phyloP scores from a whole-genome alignment of 2,888 invertebrate species.

The Apamea sordens region DNA sequence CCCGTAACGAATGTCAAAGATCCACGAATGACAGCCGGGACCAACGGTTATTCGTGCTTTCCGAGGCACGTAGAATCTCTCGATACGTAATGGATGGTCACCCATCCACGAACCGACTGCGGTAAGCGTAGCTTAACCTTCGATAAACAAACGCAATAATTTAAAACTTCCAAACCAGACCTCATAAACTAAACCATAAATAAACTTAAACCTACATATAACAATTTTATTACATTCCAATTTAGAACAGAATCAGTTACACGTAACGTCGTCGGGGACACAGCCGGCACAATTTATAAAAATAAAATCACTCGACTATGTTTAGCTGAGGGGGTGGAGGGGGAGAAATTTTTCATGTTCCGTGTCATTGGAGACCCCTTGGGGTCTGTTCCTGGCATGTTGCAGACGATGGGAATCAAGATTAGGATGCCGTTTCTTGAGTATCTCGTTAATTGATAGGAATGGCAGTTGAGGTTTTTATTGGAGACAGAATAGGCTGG shows the following conservation, averaged over 20 bases:
- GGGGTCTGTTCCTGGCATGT: constrained; percentile 48
- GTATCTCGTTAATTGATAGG: constrained; percentile 54
- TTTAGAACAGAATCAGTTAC: constrained; percentile 49
- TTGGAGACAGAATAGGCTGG: background rate
- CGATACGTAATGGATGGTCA: background rate
- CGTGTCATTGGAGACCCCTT: constrained; percentile 68
- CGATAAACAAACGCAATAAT: background rate
- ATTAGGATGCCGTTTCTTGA: constrained; percentile 32
- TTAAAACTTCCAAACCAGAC: background rate
- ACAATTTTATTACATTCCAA: constrained; percentile 56
- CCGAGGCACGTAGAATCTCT: background rate
- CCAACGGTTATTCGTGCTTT: background rate
- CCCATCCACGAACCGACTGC: background rate
- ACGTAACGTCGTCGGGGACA: constrained; percentile 73
- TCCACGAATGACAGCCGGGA: background rate
- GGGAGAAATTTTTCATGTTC: constrained; percentile 72
- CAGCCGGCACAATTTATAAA: constrained; percentile 74
- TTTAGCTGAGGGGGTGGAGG: constrained; percentile 25
- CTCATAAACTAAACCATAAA: constrained; percentile 18
- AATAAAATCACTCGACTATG: constrained; percentile 69
- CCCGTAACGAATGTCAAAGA: background rate
- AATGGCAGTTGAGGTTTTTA: constrained; percentile 14
- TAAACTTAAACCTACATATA: constrained; percentile 32
- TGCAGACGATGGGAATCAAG: constrained; percentile 47
- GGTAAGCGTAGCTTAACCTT: background rate